phyloP scores from a whole-genome alignment of 2,888 invertebrate species.

The Ernsta delagoae region DNA sequence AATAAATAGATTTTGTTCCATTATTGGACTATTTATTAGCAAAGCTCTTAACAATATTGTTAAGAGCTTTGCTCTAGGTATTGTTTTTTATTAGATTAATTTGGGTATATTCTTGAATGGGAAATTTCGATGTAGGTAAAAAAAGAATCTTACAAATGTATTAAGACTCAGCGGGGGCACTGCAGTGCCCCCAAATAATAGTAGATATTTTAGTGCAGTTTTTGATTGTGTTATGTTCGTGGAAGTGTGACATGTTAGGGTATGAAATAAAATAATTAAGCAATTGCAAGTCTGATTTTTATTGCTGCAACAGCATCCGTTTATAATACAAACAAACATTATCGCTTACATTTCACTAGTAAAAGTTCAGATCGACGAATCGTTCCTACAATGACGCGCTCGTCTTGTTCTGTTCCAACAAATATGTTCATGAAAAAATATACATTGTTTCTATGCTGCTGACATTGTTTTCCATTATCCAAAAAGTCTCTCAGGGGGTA shows the following conservation, averaged over 20 bases:
- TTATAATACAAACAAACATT: slow-evolving; percentile 80
- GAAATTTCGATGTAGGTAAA: too few relatives aligned
- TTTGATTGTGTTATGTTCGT: too few relatives aligned
- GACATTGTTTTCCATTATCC: slow-evolving; percentile 41
- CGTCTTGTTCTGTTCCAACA: slow-evolving; percentile 37
- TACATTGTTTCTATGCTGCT: slow-evolving; percentile 49
- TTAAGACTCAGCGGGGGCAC: too few relatives aligned
- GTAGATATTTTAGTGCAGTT: too few relatives aligned
- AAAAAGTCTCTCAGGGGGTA: slow-evolving; percentile 40
- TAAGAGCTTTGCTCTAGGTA: too few relatives aligned
- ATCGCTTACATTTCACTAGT: slow-evolving; percentile 76
- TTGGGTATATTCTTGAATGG: too few relatives aligned
- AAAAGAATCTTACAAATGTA: too few relatives aligned
- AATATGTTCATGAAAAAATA: slow-evolving; percentile 56
- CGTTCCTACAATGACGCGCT: slow-evolving; percentile 47
- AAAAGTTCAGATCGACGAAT: slow-evolving; percentile 71
- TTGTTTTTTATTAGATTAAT: too few relatives aligned
- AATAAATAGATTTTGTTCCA: too few relatives aligned
- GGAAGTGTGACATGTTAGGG: neutral
- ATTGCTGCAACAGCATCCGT: slow-evolving; percentile 83
- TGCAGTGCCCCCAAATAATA: too few relatives aligned
- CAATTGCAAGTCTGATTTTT: slow-evolving; percentile 75
- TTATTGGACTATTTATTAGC: too few relatives aligned
- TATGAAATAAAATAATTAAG: slow-evolving; percentile 47
- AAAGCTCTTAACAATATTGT: too few relatives aligned